Conservation (phyloP, 2,797 vertebrate genomes). For the Oryzias sinensis region DNA sequence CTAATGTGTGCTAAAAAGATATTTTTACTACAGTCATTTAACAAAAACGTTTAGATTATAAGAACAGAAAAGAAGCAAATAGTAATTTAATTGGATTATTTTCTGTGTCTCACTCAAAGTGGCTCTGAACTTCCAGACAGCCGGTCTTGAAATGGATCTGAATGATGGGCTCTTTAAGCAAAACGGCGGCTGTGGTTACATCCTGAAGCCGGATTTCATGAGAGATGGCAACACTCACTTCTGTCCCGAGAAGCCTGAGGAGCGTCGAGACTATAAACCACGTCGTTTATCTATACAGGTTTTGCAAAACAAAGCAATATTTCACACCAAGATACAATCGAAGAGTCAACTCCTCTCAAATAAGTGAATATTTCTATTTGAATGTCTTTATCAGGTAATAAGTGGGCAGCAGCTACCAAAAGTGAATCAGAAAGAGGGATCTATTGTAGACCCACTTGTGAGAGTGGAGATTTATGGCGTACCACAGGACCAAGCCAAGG, state of each 20-base stretch:
- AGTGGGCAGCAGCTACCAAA: constrained; percentile 95
- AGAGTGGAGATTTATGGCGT: constrained; percentile 88
- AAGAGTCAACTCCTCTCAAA: neutral
- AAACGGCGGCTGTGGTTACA: constrained; percentile 84
- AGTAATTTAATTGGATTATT: too few species aligned
- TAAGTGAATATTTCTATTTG: neutral
- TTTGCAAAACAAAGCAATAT: neutral
- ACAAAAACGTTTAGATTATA: too few species aligned
- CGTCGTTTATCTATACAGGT: constrained; percentile 86
- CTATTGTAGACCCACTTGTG: constrained; percentile 90
- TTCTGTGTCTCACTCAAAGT: constrained; percentile 69
- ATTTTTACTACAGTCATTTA: too few species aligned
- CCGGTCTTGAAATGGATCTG: constrained; percentile 92
- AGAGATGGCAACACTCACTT: constrained; percentile 77
- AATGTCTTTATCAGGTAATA: constrained; percentile 80
- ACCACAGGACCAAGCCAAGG: constrained; percentile 78
- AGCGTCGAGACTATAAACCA: constrained; percentile 57
- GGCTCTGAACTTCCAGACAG: constrained; percentile 96
- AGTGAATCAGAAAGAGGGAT: constrained; percentile 86
- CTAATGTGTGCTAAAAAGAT: too few species aligned
- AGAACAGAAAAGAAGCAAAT: neutral
- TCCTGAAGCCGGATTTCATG: constrained; percentile 91
- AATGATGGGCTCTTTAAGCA: constrained; percentile 90
- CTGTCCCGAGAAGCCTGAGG: constrained; percentile 77
- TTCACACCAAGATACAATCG: neutral